Percentiles rank a stretch among this genome's conserved stretches.
Evolutionary conservation across 1,140 invertebrate genomes (phyloP).

Genomic region (Glossosoma conforme): DNA sequence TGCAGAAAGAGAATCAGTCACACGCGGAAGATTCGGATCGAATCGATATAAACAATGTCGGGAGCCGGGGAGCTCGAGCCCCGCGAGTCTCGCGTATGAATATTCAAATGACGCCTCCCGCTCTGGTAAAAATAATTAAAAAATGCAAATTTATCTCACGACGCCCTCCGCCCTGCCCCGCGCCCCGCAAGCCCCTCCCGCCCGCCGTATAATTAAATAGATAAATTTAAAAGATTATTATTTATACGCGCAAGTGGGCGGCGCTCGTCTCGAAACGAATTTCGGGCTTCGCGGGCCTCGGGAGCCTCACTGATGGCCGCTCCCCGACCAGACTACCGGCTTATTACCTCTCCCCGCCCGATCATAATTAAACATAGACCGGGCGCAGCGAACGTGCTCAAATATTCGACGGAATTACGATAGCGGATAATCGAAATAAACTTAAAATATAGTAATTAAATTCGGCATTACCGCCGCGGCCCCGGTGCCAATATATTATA

Average conservation of each 20-base stretch:
- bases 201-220: slow-evolving; percentile 32
- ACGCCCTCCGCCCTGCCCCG: slow-evolving; percentile 13
- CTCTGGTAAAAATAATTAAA: slow-evolving; percentile 33
- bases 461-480: slow-evolving; percentile 3
- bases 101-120: slow-evolving; percentile 32
- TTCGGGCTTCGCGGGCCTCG: slow-evolving; percentile 17
- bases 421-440: slow-evolving; percentile 21
- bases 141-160: slow-evolving; percentile 32
- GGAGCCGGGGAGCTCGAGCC: not conserved
- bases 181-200: slow-evolving; percentile 13
- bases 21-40: slow-evolving; percentile 2
- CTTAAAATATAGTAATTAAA: slow-evolving; percentile 20
- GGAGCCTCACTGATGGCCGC: not conserved
- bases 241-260: slow-evolving; percentile 32
- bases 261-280: slow-evolving; percentile 31
- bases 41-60: slow-evolving; percentile 13
- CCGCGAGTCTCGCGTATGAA: slow-evolving; percentile 21
- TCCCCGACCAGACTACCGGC: no score
- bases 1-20: slow-evolving; percentile 1
- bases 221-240: slow-evolving; percentile 34
- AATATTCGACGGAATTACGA: slow-evolving; percentile 14
- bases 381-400: not conserved
- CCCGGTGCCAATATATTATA: slow-evolving; percentile 4
- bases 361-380: slow-evolving; percentile 23
- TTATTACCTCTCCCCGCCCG: no score